Evolutionary conservation across 2,888 invertebrate species (phyloP).

Genomic region (Ormyrus pomaceus): DNA sequence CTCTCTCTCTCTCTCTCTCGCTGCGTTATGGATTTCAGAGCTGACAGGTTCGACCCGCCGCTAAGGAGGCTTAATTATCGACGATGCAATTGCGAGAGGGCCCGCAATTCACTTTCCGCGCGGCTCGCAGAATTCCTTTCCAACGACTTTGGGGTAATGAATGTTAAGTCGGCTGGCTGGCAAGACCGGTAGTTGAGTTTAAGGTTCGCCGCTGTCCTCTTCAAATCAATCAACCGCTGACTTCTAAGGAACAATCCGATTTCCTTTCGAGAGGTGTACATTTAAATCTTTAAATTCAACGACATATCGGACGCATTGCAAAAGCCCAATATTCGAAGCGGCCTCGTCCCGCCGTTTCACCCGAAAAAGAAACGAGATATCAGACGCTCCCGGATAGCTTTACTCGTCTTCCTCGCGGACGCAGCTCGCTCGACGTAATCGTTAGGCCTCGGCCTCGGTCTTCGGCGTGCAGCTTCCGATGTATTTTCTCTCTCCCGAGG

Average conservation of each 20-base stretch:
- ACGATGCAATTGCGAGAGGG: not conserved
- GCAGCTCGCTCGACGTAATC: constrained; percentile 33
- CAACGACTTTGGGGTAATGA: no score
- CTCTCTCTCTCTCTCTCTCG: not conserved
- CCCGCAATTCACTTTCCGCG: not conserved
- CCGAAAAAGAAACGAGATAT: not conserved
- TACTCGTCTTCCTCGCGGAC: not conserved
- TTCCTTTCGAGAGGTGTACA: no score
- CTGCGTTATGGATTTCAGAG: constrained; percentile 1
- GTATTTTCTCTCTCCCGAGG: constrained; percentile 15
- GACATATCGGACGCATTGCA: no score
- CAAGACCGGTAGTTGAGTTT: no score
- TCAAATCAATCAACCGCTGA: no score
- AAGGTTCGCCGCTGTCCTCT: no score
- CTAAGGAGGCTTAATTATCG: not conserved
- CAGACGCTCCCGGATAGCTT: not conserved
- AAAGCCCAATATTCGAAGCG: no score
- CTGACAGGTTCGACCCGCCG: not conserved
- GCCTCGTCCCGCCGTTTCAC: no score
- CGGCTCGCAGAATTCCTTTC: no score
- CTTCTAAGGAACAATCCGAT: no score
- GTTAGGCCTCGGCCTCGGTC: not conserved
- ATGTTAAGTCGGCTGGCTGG: no score
- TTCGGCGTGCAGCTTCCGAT: not conserved
- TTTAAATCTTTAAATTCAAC: no score